A percentile compares a stretch with the other conserved stretches of the same genome.
phyloP scores from a whole-genome alignment of 2,113 vertebrate species.

The Myrmophylax atrothorax region DNA sequence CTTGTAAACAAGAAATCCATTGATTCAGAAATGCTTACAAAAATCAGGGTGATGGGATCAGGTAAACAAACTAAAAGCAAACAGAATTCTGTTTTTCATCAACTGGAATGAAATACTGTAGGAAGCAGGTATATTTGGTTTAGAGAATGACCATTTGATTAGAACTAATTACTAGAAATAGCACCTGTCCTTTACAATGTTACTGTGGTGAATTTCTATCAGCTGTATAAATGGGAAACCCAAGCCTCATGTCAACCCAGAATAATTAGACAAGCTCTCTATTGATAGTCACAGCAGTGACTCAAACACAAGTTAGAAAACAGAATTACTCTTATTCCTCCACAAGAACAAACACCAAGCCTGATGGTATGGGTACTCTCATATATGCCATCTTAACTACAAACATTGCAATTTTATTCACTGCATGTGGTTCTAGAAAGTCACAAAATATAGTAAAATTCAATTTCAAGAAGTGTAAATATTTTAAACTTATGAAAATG shows the following conservation, averaged over 20 bases:
- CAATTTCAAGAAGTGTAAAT: background rate
- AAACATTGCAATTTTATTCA: background rate
- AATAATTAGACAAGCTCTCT: constrained; percentile 16
- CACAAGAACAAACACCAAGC: background rate
- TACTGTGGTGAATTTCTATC: background rate
- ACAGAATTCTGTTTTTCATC: background rate
- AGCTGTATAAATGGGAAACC: background rate
- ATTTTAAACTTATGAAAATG: background rate
- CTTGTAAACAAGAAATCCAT: background rate
- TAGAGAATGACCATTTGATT: background rate
- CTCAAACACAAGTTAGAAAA: background rate
- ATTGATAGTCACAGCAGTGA: background rate
- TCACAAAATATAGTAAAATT: background rate
- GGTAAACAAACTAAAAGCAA: background rate
- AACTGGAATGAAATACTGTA: background rate
- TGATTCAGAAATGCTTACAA: constrained; percentile 1
- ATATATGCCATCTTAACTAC: background rate
- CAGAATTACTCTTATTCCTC: background rate
- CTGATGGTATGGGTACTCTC: background rate
- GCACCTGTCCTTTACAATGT: background rate
- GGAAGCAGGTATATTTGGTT: background rate
- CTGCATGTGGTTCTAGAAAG: background rate
- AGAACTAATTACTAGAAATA: constrained; percentile 3
- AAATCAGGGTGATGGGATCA: background rate
- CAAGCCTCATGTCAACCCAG: background rate